Base-by-base conservation (phyloP, 1,140 invertebrate genomes). In the Aphidius ervi region DNA sequence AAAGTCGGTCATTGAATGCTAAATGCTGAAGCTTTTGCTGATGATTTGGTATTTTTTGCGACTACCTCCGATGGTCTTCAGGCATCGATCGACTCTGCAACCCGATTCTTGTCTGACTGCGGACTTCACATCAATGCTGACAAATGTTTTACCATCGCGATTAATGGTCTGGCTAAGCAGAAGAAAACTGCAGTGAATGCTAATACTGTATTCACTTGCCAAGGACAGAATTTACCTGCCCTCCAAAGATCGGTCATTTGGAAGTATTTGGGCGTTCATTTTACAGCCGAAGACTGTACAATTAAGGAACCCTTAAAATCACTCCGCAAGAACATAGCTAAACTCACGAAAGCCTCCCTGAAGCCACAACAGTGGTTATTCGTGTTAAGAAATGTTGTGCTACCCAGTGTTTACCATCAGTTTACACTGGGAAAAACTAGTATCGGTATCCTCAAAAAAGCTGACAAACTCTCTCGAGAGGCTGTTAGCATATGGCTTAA, bases 1-100 rank as follows among this genome's bases (percentile, higher is more conserved):
- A 16, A 65, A 9, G 37, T 73, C 7, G 70, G 62, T 2, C 56
- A 50, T 2, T 56, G 55, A n/a, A 49, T n/a, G 5, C 16, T 70
- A 7, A 72, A 69, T 6, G 66, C 69, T 0, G 56, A 77, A 16
- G 78, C 73, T 3, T 81, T 74, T 52, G 76, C 79, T 2, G 78
- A 80, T 49, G 79, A 82, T 59, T 46, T 81, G 2, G 56, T 76
- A 9, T 66, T 78, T 1, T 47, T 80, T 9, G 64, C 73, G 5
- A 64, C 68, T 0, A 74, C 71, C 1, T 55, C 53, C 46, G 45
- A 48, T 4, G 74, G 72, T 8, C 56, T 71, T 7, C 70, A 66
- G 31, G 2, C 3, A 5, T 37, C 43, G 1, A 6, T 70, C 0
- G 42, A 65, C n/a, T 56, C 4, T 46, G 31, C 57, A 0, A 16